phyloP scores from a whole-genome alignment of 2,888 invertebrate genomes.

The Geophilus truncorum region DNA sequence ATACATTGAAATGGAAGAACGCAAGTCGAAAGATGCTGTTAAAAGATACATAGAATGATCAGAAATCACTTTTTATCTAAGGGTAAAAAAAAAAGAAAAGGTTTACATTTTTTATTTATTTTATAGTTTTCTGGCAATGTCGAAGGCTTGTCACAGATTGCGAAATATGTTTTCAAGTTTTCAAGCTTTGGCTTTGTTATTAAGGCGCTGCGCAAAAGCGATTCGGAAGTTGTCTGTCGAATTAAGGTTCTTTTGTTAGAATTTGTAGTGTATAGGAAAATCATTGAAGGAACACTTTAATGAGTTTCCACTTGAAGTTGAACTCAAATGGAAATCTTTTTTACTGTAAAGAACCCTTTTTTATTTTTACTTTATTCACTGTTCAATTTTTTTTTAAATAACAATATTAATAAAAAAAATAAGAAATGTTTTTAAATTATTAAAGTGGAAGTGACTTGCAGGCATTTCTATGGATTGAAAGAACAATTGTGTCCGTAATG shows the following conservation, averaged over 20 bases:
- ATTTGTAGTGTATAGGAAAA: not conserved
- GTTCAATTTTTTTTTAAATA: no score
- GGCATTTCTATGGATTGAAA: no score
- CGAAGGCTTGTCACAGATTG: not conserved
- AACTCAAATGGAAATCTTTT: no score
- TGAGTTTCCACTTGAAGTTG: not conserved
- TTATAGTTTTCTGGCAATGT: not conserved
- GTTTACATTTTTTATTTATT: not conserved
- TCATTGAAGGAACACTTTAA: not conserved
- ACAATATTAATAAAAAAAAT: no score
- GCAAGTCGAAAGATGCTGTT: not conserved
- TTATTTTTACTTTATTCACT: no score
- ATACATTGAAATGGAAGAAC: not conserved
- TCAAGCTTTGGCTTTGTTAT: not conserved
- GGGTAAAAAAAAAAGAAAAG: no score
- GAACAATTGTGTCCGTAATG: not conserved
- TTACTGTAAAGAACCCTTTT: no score
- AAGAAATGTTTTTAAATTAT: no score
- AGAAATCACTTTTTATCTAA: not conserved
- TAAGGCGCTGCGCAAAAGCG: not conserved
- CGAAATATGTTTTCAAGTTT: not conserved
- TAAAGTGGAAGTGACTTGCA: not conserved
- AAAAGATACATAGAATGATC: not conserved
- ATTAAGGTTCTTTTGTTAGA: not conserved
- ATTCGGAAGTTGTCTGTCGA: not conserved